phyloP scores from a whole-genome alignment of 2,113 vertebrate species.

The Toxotes chatareus region DNA sequence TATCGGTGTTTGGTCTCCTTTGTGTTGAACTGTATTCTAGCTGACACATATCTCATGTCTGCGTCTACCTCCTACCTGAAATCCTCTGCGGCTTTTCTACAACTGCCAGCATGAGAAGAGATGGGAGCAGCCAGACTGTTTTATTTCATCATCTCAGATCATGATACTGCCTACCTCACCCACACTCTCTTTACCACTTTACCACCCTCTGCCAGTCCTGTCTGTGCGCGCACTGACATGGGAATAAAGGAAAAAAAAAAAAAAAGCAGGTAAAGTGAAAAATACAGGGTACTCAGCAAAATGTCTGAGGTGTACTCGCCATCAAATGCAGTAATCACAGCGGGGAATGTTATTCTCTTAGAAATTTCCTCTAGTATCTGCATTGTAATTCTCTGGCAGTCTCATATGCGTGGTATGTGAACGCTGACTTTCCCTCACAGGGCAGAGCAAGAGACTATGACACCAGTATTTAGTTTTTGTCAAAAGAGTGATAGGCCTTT shows the following conservation, averaged over 20 bases:
- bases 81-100: constrained; percentile 62
- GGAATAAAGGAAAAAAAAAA: constrained; percentile 23
- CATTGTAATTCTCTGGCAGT: constrained; percentile 18
- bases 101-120: constrained; percentile 54
- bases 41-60: constrained; percentile 67
- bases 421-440: constrained; percentile 25
- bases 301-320: constrained; percentile 40
- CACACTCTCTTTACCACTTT: constrained; percentile 47
- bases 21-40: constrained; percentile 59
- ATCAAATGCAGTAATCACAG: constrained; percentile 52
- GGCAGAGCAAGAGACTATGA: constrained; percentile 18
- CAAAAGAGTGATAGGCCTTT: constrained; percentile 47
- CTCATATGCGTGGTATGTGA: constrained; percentile 7
- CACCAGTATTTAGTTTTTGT: constrained; percentile 39
- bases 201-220: constrained; percentile 44
- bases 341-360: constrained; percentile 31
- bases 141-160: constrained; percentile 71
- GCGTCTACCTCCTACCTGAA: constrained; percentile 69
- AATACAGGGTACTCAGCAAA: constrained; percentile 52
- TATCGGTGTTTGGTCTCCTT: constrained; percentile 59
- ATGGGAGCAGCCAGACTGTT: constrained; percentile 43
- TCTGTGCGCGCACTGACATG: constrained; percentile 33
- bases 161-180: constrained; percentile 52
- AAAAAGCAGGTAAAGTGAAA: constrained; percentile 28
- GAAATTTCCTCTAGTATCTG: constrained; percentile 13